Evolutionary conservation across 2,113 vertebrate genomes (phyloP), one percentile per base, ranked within the genome.

Genomic region (Parus major): DNA sequence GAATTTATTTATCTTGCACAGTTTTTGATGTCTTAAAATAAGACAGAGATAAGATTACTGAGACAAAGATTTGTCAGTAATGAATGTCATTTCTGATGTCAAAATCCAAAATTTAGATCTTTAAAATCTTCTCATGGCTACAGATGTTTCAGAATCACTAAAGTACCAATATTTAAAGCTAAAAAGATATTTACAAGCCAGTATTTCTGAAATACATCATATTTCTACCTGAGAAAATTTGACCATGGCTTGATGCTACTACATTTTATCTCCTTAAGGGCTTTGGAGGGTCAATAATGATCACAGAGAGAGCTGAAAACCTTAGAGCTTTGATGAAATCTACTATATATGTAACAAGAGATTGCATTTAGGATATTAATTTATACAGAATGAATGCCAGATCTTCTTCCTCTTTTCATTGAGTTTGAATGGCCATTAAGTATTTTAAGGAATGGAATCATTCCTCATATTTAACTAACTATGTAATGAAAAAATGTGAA

Each of bases 1-100:
- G 39, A 78, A 89, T 93, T 83, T 93, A 65, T 93, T 79, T 91
- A 56, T 92, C 77, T 78, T 59, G 52, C 81, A 52, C 10, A 47
- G 4, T 55, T 95, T 92, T 66, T 75, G 33, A 36, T 77, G 33
- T 70, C 78, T 90, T 79, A 92, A 87, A 92, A 63, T 70, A 84
- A 71, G 33, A 63, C 23, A 56, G 29, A 55, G 28, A 64, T 44
- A 83, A 66, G 60, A 73, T 13, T 89, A 82, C 36, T 23, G 52
- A 78, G 56, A 81, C 52, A 79, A 85, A 86, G 15, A 42, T 75
- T 80, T 93, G 77, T 86, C 16, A 56, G 21, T n/a, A 8, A 64
- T 69, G 79, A 57, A 83, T 85, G 28, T 9, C n/a, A 88, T 76
- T 92, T 90, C 82, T 72, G 28, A 55, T 88, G 13, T 55, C 61